phyloP scores from a whole-genome alignment of 2,113 vertebrate species.

The Mohoua ochrocephala region DNA sequence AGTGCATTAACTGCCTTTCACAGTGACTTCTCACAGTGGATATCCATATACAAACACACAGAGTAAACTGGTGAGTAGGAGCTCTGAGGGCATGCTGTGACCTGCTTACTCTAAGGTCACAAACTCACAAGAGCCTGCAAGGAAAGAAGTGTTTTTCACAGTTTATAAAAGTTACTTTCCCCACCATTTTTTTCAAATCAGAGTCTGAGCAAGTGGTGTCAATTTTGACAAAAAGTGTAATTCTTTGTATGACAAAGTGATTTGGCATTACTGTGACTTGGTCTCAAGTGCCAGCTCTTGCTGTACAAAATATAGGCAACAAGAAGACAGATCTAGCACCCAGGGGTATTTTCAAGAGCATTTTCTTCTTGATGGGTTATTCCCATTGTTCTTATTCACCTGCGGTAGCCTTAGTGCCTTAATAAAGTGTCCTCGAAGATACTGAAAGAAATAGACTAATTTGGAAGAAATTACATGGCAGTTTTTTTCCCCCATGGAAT shows the following conservation, averaged over 20 bases:
- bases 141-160: background rate
- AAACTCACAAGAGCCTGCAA: background rate
- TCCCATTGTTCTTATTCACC: background rate
- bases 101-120: background rate
- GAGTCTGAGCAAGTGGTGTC: background rate
- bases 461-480: background rate
- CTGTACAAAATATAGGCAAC: background rate
- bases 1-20: background rate
- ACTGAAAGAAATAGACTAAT: background rate
- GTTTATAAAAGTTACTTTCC: background rate
- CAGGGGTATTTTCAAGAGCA: background rate
- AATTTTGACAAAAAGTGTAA: background rate
- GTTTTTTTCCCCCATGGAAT: background rate
- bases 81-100: background rate
- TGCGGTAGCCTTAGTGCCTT: background rate
- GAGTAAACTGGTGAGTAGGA: background rate
- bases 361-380: background rate
- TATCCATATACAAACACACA: background rate
- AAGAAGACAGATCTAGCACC: background rate
- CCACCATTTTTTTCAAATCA: background rate
- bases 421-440: background rate
- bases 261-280: background rate
- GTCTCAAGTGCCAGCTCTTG: background rate
- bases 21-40: background rate
- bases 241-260: background rate